Evolutionary conservation across 2,113 vertebrate species (phyloP).

Genomic region (Speoplatyrhinus poulsoni): DNA sequence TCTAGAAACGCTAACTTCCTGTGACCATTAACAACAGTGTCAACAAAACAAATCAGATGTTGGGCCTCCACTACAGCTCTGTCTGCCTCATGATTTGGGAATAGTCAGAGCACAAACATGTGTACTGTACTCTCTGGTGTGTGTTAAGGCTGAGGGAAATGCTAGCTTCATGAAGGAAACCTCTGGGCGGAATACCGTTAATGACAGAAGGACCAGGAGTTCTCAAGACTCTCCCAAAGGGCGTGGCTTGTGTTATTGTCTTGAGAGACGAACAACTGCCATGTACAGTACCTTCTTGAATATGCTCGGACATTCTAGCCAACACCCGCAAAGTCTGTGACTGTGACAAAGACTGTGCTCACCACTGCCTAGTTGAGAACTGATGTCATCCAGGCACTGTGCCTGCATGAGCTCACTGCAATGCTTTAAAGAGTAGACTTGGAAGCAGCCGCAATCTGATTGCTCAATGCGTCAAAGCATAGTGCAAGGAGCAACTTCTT

Average conservation of each 20-base stretch:
- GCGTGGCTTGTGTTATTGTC: conserved; percentile 28
- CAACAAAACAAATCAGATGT: conserved; percentile 5
- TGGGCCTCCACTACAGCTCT: neutral
- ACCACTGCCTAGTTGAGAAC: conserved; percentile 11
- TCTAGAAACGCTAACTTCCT: conserved; percentile 29
- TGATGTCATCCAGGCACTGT: conserved; percentile 31
- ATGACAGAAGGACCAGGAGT: conserved; percentile 5
- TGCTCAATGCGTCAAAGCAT: conserved; percentile 48
- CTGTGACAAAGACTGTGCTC: neutral
- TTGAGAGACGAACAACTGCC: conserved; percentile 17
- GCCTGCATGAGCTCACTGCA: conserved; percentile 28
- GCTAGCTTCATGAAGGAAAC: conserved; percentile 46
- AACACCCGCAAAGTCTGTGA: conserved; percentile 26
- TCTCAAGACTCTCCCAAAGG: conserved; percentile 16
- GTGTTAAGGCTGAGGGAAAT: conserved; percentile 26
- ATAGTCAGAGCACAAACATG: neutral
- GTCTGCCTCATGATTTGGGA: neutral
- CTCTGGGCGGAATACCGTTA: conserved; percentile 18
- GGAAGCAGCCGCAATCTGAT: conserved; percentile 31
- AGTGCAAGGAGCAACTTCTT: conserved; percentile 9
- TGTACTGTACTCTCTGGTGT: conserved; percentile 24
- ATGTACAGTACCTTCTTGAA: conserved; percentile 30
- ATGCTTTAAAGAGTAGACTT: conserved; percentile 25
- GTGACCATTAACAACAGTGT: neutral
- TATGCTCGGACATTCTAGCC: conserved; percentile 8